A percentile compares a stretch with the other conserved stretches of the same genome.
These are phyloP conservation scores for Gastracanthus pulcherrimus DNA, from an alignment of 2,888 invertebrate species.

Conservation along the genomic window DNA sequence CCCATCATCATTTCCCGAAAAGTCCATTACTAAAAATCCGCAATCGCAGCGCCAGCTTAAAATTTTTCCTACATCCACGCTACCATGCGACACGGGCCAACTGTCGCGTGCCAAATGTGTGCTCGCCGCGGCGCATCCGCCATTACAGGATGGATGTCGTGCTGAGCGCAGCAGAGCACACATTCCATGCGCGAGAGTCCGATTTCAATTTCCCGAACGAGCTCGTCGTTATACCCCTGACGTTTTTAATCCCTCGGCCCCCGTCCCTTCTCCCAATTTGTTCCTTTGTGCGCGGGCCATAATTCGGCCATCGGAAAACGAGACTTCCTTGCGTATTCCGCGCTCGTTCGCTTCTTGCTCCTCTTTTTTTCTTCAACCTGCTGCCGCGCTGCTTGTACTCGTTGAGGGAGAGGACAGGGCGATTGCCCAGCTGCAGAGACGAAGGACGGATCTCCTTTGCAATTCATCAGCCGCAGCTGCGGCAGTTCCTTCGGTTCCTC, in stretches of 20 bases:
- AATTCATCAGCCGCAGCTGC: constrained; percentile 53
- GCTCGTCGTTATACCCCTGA: not conserved
- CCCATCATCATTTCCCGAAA: no score
- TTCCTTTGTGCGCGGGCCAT: not conserved
- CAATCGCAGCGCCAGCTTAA: no score
- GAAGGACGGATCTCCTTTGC: no score
- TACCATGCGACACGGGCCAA: not conserved
- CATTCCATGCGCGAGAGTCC: constrained; percentile 4
- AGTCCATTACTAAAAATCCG: no score
- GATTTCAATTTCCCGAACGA: constrained; percentile 46
- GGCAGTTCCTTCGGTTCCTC: not conserved
- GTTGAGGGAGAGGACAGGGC: not conserved
- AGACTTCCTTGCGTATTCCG: constrained; percentile 11
- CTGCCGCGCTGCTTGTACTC: no score
- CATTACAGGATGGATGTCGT: constrained; percentile 37
- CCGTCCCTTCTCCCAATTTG: not conserved
- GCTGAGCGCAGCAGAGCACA: constrained; percentile 17
- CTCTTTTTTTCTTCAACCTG: no score
- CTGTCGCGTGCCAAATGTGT: constrained; percentile 47
- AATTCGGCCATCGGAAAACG: constrained; percentile 22
- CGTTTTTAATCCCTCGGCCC: constrained; percentile 3
- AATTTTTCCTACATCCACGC: not conserved
- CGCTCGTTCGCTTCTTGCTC: not conserved
- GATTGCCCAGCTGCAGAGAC: not conserved
- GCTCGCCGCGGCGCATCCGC: not conserved